A percentile compares a stretch with the other conserved stretches of the same genome.
Evolutionary conservation across 2,113 vertebrate genomes (phyloP).

Genomic region (Marmota monax): DNA sequence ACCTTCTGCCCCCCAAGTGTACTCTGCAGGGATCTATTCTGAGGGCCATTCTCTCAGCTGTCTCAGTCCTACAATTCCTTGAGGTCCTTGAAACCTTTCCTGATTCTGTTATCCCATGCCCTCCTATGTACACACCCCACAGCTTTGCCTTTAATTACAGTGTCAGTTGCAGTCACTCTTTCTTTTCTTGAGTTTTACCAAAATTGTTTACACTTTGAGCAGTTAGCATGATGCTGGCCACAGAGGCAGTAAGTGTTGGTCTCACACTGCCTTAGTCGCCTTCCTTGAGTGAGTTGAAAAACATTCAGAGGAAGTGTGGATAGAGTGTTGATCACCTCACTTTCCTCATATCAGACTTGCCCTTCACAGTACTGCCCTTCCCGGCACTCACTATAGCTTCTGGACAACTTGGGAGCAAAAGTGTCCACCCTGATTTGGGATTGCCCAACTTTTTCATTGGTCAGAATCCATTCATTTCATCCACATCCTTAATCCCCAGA

Average conservation of each 20-base stretch:
- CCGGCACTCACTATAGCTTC: rapidly evolving
- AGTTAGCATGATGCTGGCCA: not conserved
- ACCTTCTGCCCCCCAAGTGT: no score
- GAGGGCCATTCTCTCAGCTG: not conserved
- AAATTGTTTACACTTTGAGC: not conserved
- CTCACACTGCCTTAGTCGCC: not conserved
- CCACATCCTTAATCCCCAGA: not conserved
- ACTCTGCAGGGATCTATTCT: not conserved
- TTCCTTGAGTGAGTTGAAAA: not conserved
- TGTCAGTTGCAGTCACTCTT: not conserved
- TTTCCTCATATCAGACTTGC: not conserved
- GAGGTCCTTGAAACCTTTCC: not conserved
- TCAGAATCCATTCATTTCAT: not conserved
- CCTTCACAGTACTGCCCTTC: not conserved
- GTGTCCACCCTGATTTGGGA: not conserved
- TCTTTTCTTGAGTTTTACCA: not conserved
- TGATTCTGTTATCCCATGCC: not conserved
- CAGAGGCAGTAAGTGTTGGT: not conserved
- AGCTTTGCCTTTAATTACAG: no score
- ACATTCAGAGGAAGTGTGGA: not conserved
- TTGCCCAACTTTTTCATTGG: not conserved
- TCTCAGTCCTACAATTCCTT: not conserved
- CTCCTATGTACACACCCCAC: not conserved
- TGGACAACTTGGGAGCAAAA: not conserved
- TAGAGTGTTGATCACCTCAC: not conserved